Evolutionary conservation across 2,797 vertebrate species (phyloP).

Genomic region (Tauraco hartlaubi): DNA sequence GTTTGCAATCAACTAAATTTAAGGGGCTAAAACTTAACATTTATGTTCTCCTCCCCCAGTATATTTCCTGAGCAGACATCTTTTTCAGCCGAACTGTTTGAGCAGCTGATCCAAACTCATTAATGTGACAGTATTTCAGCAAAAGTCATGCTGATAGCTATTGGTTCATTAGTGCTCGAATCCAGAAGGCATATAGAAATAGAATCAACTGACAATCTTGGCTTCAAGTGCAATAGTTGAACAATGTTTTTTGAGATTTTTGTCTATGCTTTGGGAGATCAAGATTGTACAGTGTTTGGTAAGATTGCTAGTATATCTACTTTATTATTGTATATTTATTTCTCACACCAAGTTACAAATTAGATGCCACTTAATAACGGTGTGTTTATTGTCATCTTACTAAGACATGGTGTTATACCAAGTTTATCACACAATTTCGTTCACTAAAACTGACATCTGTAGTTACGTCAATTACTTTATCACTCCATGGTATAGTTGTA

Average conservation of each 20-base stretch:
- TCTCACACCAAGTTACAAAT: neutral
- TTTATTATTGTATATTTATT: neutral
- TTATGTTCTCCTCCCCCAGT: neutral
- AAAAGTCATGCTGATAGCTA: constrained; percentile 46
- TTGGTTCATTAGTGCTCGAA: constrained; percentile 47
- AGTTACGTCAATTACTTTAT: neutral
- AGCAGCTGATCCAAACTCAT: constrained; percentile 54
- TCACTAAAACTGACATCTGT: neutral
- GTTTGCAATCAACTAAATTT: constrained; percentile 67
- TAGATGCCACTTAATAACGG: neutral
- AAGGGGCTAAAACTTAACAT: constrained; percentile 40
- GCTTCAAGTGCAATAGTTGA: neutral
- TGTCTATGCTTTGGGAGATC: neutral
- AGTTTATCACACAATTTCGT: neutral
- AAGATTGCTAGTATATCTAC: neutral
- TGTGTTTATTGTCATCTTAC: neutral
- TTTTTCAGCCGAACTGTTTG: constrained; percentile 44
- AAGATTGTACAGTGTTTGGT: neutral
- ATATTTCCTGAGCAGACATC: constrained; percentile 17
- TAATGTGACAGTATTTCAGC: constrained; percentile 54
- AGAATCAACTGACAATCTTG: neutral
- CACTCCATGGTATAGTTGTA: neutral
- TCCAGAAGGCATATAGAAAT: constrained; percentile 36
- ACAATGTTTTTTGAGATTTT: neutral
- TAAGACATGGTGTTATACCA: neutral